A percentile compares a stretch with the other conserved stretches of the same genome.
phyloP scores from a whole-genome alignment of 2,888 invertebrate genomes.

The Cantharis rustica region DNA sequence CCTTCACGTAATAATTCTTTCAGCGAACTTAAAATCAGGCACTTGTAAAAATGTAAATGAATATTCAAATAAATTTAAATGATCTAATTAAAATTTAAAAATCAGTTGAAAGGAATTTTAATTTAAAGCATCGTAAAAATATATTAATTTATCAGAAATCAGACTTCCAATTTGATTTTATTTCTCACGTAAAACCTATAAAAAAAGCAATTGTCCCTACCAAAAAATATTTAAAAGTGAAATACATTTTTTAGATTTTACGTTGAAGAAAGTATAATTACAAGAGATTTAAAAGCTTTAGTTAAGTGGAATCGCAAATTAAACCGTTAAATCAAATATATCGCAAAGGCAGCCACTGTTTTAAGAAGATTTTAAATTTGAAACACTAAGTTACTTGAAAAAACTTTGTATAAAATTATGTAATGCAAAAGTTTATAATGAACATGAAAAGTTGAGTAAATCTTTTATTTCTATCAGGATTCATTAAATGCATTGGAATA shows the following conservation, averaged over 20 bases:
- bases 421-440: neutral
- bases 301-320: neutral
- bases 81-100: neutral
- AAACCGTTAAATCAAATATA: neutral
- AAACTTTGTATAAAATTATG: neutral
- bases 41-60: neutral
- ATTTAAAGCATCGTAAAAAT: neutral
- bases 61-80: neutral
- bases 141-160: neutral
- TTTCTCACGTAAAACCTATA: neutral
- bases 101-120: neutral
- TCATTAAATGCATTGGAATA: neutral
- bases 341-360: neutral
- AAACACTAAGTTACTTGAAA: neutral
- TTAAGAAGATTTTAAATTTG: neutral
- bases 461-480: neutral
- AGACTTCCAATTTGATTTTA: neutral
- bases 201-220: neutral
- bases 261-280: neutral
- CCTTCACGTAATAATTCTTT: neutral
- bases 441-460: neutral
- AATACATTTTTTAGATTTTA: neutral
- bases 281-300: neutral
- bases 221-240: neutral
- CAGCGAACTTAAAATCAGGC: neutral